These are phyloP conservation scores for Monomorium pharaonis DNA, from an alignment of 1,140 invertebrate species.

Conservation along the genomic window DNA sequence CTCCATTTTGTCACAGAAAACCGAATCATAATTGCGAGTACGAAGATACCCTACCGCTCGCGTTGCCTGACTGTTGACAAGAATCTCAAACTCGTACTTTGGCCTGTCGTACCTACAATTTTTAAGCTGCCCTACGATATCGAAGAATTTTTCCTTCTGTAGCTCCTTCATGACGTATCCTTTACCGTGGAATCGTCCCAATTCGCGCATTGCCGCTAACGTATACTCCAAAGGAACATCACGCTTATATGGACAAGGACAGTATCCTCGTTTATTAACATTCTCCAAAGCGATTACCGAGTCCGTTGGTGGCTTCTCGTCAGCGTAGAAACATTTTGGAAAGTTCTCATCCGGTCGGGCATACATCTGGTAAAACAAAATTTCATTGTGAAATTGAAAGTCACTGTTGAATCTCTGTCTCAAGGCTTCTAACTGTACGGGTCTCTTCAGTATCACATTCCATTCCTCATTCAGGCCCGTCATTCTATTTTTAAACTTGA, in stretches of 20 bases:
- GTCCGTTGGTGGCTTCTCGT: slow-evolving; percentile 11
- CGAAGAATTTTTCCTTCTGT: slow-evolving; percentile 71
- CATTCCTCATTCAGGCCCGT: neutral
- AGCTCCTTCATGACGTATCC: slow-evolving; percentile 78
- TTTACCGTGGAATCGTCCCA: slow-evolving; percentile 81
- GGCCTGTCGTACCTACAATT: slow-evolving; percentile 17
- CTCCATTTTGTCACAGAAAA: slow-evolving; percentile 69
- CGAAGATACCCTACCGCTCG: slow-evolving; percentile 57
- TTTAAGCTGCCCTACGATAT: slow-evolving; percentile 63
- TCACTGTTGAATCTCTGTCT: neutral
- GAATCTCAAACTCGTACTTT: rapidly evolving
- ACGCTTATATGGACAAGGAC: neutral
- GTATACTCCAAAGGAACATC: slow-evolving; percentile 70
- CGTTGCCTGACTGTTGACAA: neutral
- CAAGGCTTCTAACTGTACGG: rapidly evolving
- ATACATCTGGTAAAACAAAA: slow-evolving; percentile 74
- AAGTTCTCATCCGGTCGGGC: slow-evolving; percentile 20
- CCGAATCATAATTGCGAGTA: slow-evolving; percentile 36
- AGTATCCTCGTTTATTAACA: slow-evolving; percentile 58
- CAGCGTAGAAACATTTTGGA: slow-evolving; percentile 61
- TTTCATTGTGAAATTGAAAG: slow-evolving; percentile 76
- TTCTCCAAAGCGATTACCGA: slow-evolving; percentile 78
- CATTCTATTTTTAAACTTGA: slow-evolving; percentile 39
- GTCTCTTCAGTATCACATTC: neutral
- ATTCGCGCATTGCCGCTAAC: slow-evolving; percentile 72